These are phyloP conservation scores for Exocentrus adspersus DNA, from an alignment of 2,888 invertebrate genomes.

Conservation along the genomic window DNA sequence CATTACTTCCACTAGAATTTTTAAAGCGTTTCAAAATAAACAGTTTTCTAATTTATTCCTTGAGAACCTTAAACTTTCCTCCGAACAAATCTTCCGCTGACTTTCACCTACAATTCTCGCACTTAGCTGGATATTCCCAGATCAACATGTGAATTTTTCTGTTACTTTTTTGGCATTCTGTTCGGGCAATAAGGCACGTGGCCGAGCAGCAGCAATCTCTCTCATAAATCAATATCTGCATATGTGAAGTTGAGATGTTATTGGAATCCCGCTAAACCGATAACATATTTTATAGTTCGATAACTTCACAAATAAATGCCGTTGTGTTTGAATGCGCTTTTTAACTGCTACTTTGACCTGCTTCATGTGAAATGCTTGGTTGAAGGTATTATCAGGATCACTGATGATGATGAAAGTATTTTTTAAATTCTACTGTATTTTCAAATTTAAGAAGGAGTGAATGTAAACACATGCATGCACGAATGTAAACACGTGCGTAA, in stretches of 20 bases:
- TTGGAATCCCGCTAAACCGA: slow-evolving; percentile 43
- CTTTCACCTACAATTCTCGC: slow-evolving; percentile 2
- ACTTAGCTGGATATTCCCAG: slow-evolving; percentile 19
- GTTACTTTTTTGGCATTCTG: slow-evolving; percentile 46
- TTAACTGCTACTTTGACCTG: too few species aligned
- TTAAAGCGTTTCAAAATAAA: too few species aligned
- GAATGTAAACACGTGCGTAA: too few species aligned
- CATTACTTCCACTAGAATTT: too few species aligned
- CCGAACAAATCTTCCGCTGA: neutral
- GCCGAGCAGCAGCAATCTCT: slow-evolving; percentile 38
- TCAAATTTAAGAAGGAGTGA: too few species aligned
- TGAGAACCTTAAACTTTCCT: neutral
- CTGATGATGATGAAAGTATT: too few species aligned
- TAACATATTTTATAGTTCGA: slow-evolving; percentile 49
- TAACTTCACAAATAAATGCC: slow-evolving; percentile 43
- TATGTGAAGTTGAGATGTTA: slow-evolving; percentile 51
- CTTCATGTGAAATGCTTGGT: too few species aligned
- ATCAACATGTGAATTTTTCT: slow-evolving; percentile 47
- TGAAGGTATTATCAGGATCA: too few species aligned
- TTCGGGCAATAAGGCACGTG: slow-evolving; percentile 49
- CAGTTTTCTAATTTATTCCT: too few species aligned
- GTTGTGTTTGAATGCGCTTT: slow-evolving; percentile 38
- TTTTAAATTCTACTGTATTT: too few species aligned
- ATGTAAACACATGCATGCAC: too few species aligned
- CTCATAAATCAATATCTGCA: slow-evolving; percentile 57